phyloP scores from a whole-genome alignment of 2,113 vertebrate genomes.

The Bufo bufo region DNA sequence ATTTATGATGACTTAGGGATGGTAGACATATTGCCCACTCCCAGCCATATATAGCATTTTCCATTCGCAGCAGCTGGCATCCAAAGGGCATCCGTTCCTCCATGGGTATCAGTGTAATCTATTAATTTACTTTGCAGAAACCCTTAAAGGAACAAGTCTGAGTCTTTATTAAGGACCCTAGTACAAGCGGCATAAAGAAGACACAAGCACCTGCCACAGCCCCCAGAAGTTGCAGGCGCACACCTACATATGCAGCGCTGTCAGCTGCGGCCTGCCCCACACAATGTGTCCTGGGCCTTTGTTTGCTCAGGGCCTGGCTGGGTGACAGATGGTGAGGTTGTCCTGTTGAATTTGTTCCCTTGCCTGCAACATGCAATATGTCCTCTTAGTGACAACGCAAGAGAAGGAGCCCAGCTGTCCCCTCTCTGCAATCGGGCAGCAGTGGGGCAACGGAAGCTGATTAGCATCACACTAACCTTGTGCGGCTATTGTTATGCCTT shows the following conservation, averaged over 20 bases:
- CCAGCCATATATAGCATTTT: background rate
- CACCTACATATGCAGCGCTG: constrained; percentile 30
- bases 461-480: constrained; percentile 70
- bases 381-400: constrained; percentile 77
- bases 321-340: constrained; percentile 88
- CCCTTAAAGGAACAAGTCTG: constrained; percentile 9
- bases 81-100: background rate
- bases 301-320: constrained; percentile 74
- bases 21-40: background rate
- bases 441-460: constrained; percentile 72
- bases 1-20: background rate
- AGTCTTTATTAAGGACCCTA: constrained; percentile 22
- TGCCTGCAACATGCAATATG: constrained; percentile 86
- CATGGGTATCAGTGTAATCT: background rate
- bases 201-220: constrained; percentile 31
- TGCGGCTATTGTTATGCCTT: constrained; percentile 60
- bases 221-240: constrained; percentile 13
- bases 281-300: constrained; percentile 74
- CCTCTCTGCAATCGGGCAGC: constrained; percentile 72
- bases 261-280: constrained; percentile 64
- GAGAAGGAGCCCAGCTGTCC: constrained; percentile 83
- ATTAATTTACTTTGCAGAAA: constrained; percentile 25
- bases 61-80: background rate
- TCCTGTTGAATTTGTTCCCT: constrained; percentile 88
- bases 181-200: constrained; percentile 1